Conservation (phyloP, 2,888 invertebrate species). For the Therioaphis trifolii region DNA sequence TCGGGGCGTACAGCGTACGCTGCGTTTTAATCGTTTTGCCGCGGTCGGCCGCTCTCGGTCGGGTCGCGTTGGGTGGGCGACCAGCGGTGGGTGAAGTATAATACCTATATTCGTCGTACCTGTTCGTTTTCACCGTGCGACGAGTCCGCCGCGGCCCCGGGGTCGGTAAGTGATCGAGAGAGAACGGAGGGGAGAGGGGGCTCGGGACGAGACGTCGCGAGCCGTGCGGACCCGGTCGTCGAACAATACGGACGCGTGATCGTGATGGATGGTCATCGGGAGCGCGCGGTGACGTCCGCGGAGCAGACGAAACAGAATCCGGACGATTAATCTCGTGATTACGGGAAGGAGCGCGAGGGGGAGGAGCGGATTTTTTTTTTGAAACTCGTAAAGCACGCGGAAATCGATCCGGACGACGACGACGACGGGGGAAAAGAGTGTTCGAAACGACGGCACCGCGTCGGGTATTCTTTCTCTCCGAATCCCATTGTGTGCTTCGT, state of each 20-base stretch:
- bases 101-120: too few species aligned
- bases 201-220: too few species aligned
- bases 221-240: neutral
- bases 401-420: slow-evolving; percentile 1
- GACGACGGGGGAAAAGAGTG: neutral
- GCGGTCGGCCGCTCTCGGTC: neutral
- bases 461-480: too few species aligned
- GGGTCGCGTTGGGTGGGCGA: slow-evolving; percentile 21
- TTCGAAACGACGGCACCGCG: too few species aligned
- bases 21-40: neutral
- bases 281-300: neutral
- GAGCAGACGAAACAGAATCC: neutral
- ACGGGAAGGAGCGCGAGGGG: neutral
- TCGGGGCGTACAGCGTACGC: neutral
- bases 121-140: too few species aligned
- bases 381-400: neutral
- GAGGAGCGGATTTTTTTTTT: neutral
- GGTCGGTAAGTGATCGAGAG: too few species aligned
- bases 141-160: too few species aligned
- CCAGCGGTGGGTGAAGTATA: too few species aligned
- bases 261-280: slow-evolving; percentile 34
- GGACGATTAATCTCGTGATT: slow-evolving; percentile 38
- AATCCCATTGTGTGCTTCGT: too few species aligned
- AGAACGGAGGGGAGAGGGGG: too few species aligned
- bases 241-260: slow-evolving; percentile 17